These are phyloP conservation scores for Sakesphorus luctuosus DNA, from an alignment of 2,113 vertebrate species.

Conservation along the genomic window DNA sequence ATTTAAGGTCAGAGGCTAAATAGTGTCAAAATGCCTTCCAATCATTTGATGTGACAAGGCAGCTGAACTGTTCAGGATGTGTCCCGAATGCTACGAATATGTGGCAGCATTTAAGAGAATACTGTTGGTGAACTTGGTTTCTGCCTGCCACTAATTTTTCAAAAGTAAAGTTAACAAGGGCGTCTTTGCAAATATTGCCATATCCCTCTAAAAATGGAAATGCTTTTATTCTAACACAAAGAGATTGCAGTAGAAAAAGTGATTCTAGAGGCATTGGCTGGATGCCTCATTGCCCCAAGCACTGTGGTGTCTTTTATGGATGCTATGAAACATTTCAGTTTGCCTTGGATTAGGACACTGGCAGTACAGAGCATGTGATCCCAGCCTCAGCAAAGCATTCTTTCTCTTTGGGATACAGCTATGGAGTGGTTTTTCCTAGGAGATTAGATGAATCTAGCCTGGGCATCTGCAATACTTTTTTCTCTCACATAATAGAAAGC, in stretches of 20 bases:
- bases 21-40: constrained; percentile 31
- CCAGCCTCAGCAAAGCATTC: constrained; percentile 57
- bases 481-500: constrained; percentile 35
- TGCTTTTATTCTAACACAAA: neutral
- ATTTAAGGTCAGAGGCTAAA: constrained; percentile 54
- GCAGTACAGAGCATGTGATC: constrained; percentile 52
- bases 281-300: constrained; percentile 30
- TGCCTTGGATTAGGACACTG: constrained; percentile 57
- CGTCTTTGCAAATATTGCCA: neutral
- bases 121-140: neutral
- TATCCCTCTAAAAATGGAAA: neutral
- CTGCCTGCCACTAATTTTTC: neutral
- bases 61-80: constrained; percentile 33
- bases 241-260: neutral
- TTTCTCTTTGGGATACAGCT: constrained; percentile 48
- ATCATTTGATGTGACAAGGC: constrained; percentile 49
- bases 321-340: constrained; percentile 57
- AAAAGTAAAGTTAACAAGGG: neutral
- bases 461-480: constrained; percentile 36
- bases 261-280: constrained; percentile 36
- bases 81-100: neutral
- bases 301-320: constrained; percentile 44
- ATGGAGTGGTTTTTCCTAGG: constrained; percentile 56
- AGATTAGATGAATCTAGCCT: constrained; percentile 34
- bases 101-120: neutral